phyloP scores from a whole-genome alignment of 2,113 vertebrate species.

The Siniperca knerii region DNA sequence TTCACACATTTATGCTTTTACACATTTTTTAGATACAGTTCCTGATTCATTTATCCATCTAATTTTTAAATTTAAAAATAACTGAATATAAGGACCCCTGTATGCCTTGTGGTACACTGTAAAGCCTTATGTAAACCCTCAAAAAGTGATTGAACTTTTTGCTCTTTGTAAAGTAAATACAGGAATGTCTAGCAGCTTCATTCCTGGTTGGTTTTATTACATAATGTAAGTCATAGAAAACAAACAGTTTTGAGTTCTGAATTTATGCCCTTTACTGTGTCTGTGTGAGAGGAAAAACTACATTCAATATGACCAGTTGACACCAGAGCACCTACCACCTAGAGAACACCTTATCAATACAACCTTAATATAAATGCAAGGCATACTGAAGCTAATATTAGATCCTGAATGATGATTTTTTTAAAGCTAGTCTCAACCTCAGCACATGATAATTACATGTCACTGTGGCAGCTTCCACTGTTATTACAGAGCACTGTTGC shows the following conservation, averaged over 20 bases:
- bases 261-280: background rate
- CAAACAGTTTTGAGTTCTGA: background rate
- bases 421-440: conserved; percentile 16
- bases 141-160: background rate
- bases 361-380: conserved; percentile 39
- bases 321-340: background rate
- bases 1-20: background rate
- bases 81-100: background rate
- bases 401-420: conserved; percentile 29
- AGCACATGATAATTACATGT: conserved; percentile 70
- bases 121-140: background rate
- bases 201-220: background rate
- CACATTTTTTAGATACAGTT: background rate
- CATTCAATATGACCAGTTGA: background rate
- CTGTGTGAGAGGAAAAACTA: background rate
- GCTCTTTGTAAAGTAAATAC: background rate
- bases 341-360: conserved; percentile 4
- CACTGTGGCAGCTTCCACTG: conserved; percentile 46
- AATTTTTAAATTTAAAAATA: background rate
- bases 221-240: background rate
- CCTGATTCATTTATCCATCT: background rate
- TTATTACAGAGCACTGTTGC: conserved; percentile 53
- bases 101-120: background rate
- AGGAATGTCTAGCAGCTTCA: background rate
- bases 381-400: conserved; percentile 35